Percentiles rank a stretch among this genome's conserved stretches.
Conservation (phyloP, 2,888 invertebrate species). For the Beris chalybata region DNA sequence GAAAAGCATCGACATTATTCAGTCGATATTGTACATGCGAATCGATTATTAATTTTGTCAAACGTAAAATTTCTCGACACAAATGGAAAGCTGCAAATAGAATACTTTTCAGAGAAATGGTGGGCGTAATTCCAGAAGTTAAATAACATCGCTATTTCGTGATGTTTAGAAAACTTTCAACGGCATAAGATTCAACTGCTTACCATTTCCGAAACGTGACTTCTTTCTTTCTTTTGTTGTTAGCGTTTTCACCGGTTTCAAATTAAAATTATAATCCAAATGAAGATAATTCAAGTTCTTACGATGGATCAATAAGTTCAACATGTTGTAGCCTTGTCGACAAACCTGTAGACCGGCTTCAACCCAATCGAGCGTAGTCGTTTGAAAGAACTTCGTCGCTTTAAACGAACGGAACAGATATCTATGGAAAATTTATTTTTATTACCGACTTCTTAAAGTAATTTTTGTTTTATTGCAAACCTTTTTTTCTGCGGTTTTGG, state of each 20-base stretch:
- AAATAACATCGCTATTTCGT: too few species aligned
- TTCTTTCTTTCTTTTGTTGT: slow-evolving; percentile 99
- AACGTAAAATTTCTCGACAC: slow-evolving; percentile 96
- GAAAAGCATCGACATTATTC: slow-evolving; percentile 99
- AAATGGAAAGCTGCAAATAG: slow-evolving; percentile 85
- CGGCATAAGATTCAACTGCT: slow-evolving; percentile 43
- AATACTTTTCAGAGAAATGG: too few species aligned
- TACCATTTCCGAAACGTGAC: slow-evolving; percentile 92
- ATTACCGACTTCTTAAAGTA: not conserved
- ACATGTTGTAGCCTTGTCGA: slow-evolving; percentile 99
- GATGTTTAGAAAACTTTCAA: not conserved
- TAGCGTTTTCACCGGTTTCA: slow-evolving; percentile 98
- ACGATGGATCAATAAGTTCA: slow-evolving; percentile 96
- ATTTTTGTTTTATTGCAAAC: slow-evolving; percentile 49
- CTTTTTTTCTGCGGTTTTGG: slow-evolving; percentile 99
- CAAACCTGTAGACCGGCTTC: slow-evolving; percentile 98
- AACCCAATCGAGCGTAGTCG: slow-evolving; percentile 99
- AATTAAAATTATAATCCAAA: slow-evolving; percentile 99
- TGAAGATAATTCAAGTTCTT: slow-evolving; percentile 99
- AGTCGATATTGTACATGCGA: slow-evolving; percentile 98
- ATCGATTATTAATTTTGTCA: slow-evolving; percentile 98
- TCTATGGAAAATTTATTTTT: slow-evolving; percentile 51
- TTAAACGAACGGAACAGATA: slow-evolving; percentile 99
- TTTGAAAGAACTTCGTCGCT: slow-evolving; percentile 99
- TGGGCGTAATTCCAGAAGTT: too few species aligned